Evolutionary conservation across 2,888 invertebrate species (phyloP), one percentile per base, ranked within the genome.

Genomic region (Keiferia lycopersicella): DNA sequence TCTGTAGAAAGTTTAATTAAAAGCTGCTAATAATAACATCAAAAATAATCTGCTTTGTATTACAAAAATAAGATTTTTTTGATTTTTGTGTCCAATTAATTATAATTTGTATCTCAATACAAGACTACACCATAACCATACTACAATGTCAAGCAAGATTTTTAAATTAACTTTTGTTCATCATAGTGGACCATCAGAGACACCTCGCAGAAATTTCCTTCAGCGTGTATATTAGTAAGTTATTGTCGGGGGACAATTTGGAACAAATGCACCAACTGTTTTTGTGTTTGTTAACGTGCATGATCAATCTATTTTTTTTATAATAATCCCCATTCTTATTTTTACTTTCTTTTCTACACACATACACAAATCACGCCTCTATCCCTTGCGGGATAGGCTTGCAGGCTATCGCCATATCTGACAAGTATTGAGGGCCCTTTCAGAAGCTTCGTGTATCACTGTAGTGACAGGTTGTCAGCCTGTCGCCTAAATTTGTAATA

Each of bases 271-370:
- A 56, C 30, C 34, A 34, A 56, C 18, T 56, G n/a, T 56, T 4
- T 56, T 2, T 56, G 12, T 34, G 26, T 26, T n/a, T 26, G 26
- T 30, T 26, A 16, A 56, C 34, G 30, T 67, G 66, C 64, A 30
- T 61, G 12, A 34, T 34, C 34, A 16, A 16, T 10, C n/a, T 30
- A 6, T 2, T 2, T n/a, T 34, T 11, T n/a, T 34, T 11, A 34
- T 16, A 56, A 34, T 56, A 6, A n/a, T 16, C n/a, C 16, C 41
- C 41, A 14, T 41, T 41, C 8, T 41, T 16, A 45, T 16, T 16
- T 45, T 45, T 0, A 45, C 16, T 45, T 3, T 41, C 2, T 41
- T 14, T 14, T 3, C 14, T 41, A n/a, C n/a, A n/a, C n/a, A n/a
- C n/a, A n/a, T n/a, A n/a, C n/a, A n/a, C n/a, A n/a, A n/a, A n/a